These are phyloP conservation scores for Leptopilina myrica DNA, from an alignment of 2,888 invertebrate genomes.

Conservation along the genomic window DNA sequence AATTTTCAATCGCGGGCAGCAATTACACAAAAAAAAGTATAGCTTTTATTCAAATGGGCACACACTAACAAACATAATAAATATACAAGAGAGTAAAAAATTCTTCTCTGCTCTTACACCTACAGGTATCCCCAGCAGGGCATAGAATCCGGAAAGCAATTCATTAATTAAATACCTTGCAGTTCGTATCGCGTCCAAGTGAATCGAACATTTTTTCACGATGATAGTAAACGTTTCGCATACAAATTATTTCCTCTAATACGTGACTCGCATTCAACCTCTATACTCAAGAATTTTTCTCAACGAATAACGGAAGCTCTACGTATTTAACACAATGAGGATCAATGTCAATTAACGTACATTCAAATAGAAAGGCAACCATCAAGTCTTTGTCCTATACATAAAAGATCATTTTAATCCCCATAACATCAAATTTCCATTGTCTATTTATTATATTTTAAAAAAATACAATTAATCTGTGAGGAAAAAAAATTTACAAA, in stretches of 20 bases:
- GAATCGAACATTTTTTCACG: constrained; percentile 44
- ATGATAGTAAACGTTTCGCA: constrained; percentile 40
- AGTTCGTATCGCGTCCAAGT: constrained; percentile 40
- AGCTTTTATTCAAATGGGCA: not conserved
- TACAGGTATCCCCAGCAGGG: not conserved
- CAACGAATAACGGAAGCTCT: not conserved
- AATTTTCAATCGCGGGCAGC: not conserved
- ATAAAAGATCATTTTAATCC: too few species aligned
- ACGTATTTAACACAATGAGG: constrained; percentile 18
- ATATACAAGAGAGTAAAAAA: not conserved
- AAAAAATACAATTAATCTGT: too few species aligned
- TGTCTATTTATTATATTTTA: too few species aligned
- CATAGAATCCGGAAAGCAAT: constrained; percentile 42
- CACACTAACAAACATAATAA: constrained; percentile 15
- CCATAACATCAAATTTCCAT: too few species aligned
- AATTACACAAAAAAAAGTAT: not conserved
- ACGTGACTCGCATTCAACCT: constrained; percentile 44
- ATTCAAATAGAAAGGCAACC: not conserved
- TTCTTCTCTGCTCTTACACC: not conserved
- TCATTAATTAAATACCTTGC: constrained; percentile 49
- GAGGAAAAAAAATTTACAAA: not conserved
- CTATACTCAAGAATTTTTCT: constrained; percentile 21
- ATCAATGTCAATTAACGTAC: not conserved
- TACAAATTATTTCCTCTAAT: constrained; percentile 43
- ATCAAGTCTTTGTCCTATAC: not conserved